Evolutionary conservation across 2,797 vertebrate species (phyloP).

Genomic region (Podarcis lilfordi): DNA sequence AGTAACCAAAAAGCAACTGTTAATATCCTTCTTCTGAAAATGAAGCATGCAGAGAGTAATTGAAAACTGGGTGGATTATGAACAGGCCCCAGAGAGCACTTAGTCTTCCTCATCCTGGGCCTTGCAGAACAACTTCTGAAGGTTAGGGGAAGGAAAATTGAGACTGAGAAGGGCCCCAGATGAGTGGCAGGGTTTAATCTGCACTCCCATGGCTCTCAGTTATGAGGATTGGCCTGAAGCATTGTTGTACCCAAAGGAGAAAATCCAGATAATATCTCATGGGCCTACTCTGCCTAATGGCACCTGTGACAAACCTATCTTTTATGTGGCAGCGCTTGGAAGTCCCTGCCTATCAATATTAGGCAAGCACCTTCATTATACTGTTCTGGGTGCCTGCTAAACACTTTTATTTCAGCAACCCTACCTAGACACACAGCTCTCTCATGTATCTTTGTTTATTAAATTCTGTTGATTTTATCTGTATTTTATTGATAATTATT

Average conservation of each 20-base stretch:
- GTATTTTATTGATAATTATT: too few species aligned
- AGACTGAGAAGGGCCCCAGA: not conserved
- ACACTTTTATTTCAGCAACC: too few species aligned
- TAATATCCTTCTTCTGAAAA: not conserved
- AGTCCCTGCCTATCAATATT: too few species aligned
- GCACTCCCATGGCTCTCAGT: not conserved
- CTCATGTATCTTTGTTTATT: too few species aligned
- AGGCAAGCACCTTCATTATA: too few species aligned
- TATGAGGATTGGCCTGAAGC: too few species aligned
- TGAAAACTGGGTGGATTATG: not conserved
- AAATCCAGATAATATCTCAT: not conserved
- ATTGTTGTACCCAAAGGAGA: not conserved
- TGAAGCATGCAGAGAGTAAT: not conserved
- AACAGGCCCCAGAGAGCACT: not conserved
- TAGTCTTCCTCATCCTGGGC: not conserved
- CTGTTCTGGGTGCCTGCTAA: too few species aligned
- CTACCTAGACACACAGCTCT: too few species aligned
- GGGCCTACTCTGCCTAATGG: not conserved
- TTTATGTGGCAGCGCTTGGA: too few species aligned
- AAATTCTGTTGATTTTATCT: too few species aligned
- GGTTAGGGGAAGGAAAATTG: not conserved
- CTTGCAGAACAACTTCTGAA: not conserved
- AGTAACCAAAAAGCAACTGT: not conserved
- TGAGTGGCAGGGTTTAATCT: not conserved
- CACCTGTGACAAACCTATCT: too few species aligned